Evolutionary conservation across 1,140 invertebrate genomes (phyloP), one percentile per base, ranked within the genome.

Genomic region (Eubasilissa regina): DNA sequence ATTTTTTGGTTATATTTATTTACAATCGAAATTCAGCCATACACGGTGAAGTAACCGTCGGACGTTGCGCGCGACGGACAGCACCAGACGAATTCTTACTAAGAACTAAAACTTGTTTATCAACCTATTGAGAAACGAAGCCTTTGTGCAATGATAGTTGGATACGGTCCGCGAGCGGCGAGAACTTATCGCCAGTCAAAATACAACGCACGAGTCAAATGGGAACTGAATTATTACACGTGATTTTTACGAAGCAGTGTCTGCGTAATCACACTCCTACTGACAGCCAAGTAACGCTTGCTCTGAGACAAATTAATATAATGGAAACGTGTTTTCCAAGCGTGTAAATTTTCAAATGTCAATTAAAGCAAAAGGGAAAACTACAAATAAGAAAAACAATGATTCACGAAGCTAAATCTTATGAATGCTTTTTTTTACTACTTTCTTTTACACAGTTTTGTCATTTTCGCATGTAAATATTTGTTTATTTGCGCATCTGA

Each of bases 71-170:
- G 60, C 51, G 48, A 45, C 76, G 66, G 45, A 70, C 64, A n/a
- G 44, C 76, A 47, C 76, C 35, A 12, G 25, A 56, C 15, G 51
- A 25, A 74, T 74, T 74, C 70, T 44, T 17, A 15, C 48, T 55
- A 3, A 55, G 53, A 74, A 74, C 70, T 74, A 56, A 74, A 73
- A 74, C 51, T 74, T 74, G 70, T 56, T 74, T 74, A 44, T 74
- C 70, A 74, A 74, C 70, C 51, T 70, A 12, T 70, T 48, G 11
- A 53, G 66, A 53, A 70, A 70, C 66, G 19, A 19, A 70, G 66
- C 45, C 66, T 70, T 70, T 70, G 66, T 70, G 66, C 66, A 70
- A 53, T 48, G 66, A 21, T 48, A 48, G 15, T 13, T 19, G 17
- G 47, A 17, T 51, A 21, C 66, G 25, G 9, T 19, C 6, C 11